A percentile compares a stretch with the other conserved stretches of the same genome.
phyloP scores from a whole-genome alignment of 2,888 invertebrate genomes.

The Noctuana brunneofusca region DNA sequence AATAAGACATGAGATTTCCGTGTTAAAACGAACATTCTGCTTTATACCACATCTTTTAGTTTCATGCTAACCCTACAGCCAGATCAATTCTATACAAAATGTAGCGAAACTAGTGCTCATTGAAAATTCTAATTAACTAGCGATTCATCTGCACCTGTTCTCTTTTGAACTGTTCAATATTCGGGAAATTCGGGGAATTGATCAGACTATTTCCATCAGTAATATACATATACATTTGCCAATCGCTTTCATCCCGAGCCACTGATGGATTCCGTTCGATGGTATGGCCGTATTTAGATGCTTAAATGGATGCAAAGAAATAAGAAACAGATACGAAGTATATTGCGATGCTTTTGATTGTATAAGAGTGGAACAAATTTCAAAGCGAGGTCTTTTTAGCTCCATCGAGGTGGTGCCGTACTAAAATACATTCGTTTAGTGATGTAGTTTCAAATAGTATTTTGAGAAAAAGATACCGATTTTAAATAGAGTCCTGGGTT shows the following conservation, averaged over 20 bases:
- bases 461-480: no score
- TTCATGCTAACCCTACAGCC: not conserved
- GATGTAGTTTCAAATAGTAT: no score
- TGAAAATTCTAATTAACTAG: constrained; percentile 27
- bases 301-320: not conserved
- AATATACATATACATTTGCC: not conserved
- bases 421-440: no score
- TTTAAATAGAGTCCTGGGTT: no score
- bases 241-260: not conserved
- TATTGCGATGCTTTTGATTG: not conserved
- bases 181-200: constrained; percentile 2
- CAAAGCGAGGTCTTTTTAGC: no score
- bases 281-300: not conserved
- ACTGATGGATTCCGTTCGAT: not conserved
- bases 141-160: constrained; percentile 29
- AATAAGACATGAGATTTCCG: no score
- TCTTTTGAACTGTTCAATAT: constrained; percentile 16
- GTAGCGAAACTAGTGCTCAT: constrained; percentile 12
- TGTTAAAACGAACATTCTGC: no score
- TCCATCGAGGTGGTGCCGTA: no score
- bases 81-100: constrained; percentile 2
- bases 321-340: not conserved
- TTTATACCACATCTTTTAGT: not conserved
- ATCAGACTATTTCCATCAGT: not conserved
- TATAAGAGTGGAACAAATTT: no score